Conservation (phyloP, 2,797 vertebrate species). For the Amblyopsis hoosieri region DNA sequence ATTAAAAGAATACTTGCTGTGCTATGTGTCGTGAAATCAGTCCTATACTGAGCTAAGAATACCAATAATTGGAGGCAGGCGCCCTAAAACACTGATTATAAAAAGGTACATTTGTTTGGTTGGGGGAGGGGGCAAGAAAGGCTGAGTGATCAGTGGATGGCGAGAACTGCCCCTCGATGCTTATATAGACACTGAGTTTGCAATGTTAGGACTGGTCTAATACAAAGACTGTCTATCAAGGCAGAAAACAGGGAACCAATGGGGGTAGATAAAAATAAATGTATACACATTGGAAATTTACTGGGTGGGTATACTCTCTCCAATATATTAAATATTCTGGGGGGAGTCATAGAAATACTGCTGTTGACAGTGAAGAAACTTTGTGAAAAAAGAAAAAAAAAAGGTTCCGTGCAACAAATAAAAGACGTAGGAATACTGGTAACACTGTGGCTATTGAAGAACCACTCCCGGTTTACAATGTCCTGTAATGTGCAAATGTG, state of each 20-base stretch:
- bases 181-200: conserved; percentile 30
- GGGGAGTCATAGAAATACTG: conserved; percentile 45
- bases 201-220: conserved; percentile 23
- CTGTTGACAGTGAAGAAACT: conserved; percentile 30
- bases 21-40: conserved; percentile 20
- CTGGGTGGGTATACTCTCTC: conserved; percentile 14
- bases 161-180: conserved; percentile 48
- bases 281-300: conserved; percentile 47
- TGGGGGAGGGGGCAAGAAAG: conserved; percentile 10
- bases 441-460: not conserved
- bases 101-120: conserved; percentile 16
- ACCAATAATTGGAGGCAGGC: conserved; percentile 31
- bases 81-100: conserved; percentile 48
- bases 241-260: conserved; percentile 38
- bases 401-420: conserved; percentile 24
- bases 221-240: conserved; percentile 44
- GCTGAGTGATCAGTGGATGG: conserved; percentile 36
- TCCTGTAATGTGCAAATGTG: not conserved
- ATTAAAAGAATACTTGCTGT: conserved; percentile 50
- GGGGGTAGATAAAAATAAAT: conserved; percentile 19
- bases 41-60: conserved; percentile 9
- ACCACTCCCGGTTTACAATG: conserved; percentile 7
- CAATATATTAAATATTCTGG: conserved; percentile 11
- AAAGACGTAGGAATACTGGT: conserved; percentile 18
- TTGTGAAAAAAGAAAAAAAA: conserved; percentile 15